Percentiles rank a stretch among this genome's conserved stretches.
Evolutionary conservation across 2,888 invertebrate genomes (phyloP).

Genomic region (Synanthedon andrenaeformis): DNA sequence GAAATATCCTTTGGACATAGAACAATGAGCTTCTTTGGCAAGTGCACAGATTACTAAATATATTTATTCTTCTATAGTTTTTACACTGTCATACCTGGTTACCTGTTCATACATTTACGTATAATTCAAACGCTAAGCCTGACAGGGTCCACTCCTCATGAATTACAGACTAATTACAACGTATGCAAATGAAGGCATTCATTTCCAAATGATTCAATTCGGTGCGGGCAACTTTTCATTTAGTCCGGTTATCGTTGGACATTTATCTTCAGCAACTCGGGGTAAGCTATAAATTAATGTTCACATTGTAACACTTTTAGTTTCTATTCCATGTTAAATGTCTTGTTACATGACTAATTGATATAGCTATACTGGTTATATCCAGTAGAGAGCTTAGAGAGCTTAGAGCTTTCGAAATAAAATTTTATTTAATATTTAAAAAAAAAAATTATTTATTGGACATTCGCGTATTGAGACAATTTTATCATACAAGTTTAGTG

Average conservation of each 20-base stretch:
- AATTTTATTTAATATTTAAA: too few species aligned
- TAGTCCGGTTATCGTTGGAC: constrained; percentile 34
- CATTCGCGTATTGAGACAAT: too few species aligned
- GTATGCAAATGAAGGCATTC: constrained; percentile 55
- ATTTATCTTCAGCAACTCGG: constrained; percentile 33
- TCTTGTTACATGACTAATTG: too few species aligned
- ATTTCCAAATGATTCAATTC: constrained; percentile 60
- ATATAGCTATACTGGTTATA: too few species aligned
- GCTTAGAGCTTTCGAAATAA: too few species aligned
- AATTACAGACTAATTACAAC: constrained; percentile 50
- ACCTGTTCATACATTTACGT: too few species aligned
- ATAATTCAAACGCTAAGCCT: constrained; percentile 4
- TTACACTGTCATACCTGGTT: too few species aligned
- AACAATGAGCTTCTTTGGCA: constrained; percentile 1
- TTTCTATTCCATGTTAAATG: too few species aligned
- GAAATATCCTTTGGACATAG: too few species aligned
- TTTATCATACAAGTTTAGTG: too few species aligned
- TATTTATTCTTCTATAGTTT: constrained; percentile 16
- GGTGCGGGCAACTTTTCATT: constrained; percentile 42
- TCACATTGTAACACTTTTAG: not conserved
- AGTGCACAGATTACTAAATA: constrained; percentile 29
- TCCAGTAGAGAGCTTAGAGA: too few species aligned
- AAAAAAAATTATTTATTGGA: too few species aligned
- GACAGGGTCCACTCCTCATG: constrained; percentile 12
- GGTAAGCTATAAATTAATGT: constrained; percentile 1